phyloP scores from a whole-genome alignment of 2,888 invertebrate species.

The Zeuzera pyrina region DNA sequence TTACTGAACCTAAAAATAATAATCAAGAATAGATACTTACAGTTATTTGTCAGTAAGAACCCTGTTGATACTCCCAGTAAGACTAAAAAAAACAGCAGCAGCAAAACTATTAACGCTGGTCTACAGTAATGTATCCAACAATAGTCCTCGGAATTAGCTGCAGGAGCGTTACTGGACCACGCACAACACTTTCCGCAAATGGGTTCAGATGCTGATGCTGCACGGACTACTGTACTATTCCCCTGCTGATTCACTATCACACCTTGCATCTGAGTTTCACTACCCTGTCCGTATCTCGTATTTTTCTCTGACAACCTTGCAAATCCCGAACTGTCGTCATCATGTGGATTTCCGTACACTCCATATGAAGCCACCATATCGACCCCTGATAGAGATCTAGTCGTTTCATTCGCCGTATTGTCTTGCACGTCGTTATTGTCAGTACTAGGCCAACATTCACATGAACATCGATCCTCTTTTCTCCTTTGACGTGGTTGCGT shows the following conservation, averaged over 20 bases:
- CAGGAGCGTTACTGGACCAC: constrained; percentile 41
- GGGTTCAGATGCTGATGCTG: constrained; percentile 31
- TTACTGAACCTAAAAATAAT: too few relatives aligned
- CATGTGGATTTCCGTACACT: constrained; percentile 64
- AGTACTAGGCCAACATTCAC: constrained; percentile 68
- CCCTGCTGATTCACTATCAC: constrained; percentile 70
- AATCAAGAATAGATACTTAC: constrained; percentile 61
- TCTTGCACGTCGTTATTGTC: constrained; percentile 56
- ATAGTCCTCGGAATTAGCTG: constrained; percentile 61
- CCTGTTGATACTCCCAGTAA: constrained; percentile 72
- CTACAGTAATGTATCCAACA: constrained; percentile 71
- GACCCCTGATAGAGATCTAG: constrained; percentile 61
- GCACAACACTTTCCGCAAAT: constrained; percentile 52
- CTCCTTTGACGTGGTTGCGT: constrained; percentile 51
- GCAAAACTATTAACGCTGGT: constrained; percentile 65
- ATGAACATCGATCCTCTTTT: constrained; percentile 66
- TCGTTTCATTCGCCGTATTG: constrained; percentile 46
- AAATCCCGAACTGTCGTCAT: constrained; percentile 65
- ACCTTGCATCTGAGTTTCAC: constrained; percentile 62
- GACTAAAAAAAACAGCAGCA: constrained; percentile 69
- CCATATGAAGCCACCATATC: constrained; percentile 71
- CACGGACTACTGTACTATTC: constrained; percentile 61
- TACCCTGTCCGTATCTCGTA: constrained; percentile 51
- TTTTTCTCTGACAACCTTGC: constrained; percentile 56
- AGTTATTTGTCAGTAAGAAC: constrained; percentile 73